Conservation (phyloP, 2,797 vertebrate species). For the Sparidentex hasta region DNA sequence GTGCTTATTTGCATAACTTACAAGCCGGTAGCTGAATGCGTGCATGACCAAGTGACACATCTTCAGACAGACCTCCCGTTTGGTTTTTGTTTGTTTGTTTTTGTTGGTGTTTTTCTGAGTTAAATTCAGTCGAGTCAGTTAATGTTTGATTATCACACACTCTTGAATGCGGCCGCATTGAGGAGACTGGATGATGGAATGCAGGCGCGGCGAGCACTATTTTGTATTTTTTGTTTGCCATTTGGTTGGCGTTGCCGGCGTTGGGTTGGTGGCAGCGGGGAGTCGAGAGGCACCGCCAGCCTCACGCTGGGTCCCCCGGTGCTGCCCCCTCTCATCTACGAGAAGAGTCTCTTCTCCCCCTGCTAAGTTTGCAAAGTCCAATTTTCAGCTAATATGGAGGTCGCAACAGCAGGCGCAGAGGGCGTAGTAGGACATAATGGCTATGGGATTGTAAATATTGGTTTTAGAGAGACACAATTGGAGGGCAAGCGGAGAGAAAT, state of each 20-base stretch:
- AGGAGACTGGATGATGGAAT: conserved; percentile 29
- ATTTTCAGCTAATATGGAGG: conserved; percentile 97
- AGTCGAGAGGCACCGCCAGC: conserved; percentile 48
- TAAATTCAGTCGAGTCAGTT: not conserved
- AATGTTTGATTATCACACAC: conserved; percentile 15
- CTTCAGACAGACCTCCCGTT: conserved; percentile 7
- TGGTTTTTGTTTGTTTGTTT: not conserved
- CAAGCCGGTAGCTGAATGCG: conserved; percentile 59
- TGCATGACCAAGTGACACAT: conserved; percentile 50
- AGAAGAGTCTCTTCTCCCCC: conserved; percentile 76
- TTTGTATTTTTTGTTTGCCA: conserved; percentile 49
- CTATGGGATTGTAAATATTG: conserved; percentile 97
- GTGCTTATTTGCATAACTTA: conserved; percentile 64
- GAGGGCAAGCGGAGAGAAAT: conserved; percentile 89
- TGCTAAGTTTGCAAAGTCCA: conserved; percentile 90
- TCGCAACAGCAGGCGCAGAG: conserved; percentile 93
- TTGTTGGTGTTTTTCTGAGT: not conserved
- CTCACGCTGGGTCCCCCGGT: conserved; percentile 70
- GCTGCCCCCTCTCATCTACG: conserved; percentile 66
- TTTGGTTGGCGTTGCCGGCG: conserved; percentile 52
- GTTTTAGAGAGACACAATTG: conserved; percentile 93
- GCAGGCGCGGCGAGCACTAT: not conserved
- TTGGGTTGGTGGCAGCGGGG: conserved; percentile 30
- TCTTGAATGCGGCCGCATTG: conserved; percentile 14
- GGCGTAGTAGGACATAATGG: conserved; percentile 99